Evolutionary conservation across 1,140 invertebrate genomes (phyloP).

Genomic region (Drosophila paulistorum): DNA sequence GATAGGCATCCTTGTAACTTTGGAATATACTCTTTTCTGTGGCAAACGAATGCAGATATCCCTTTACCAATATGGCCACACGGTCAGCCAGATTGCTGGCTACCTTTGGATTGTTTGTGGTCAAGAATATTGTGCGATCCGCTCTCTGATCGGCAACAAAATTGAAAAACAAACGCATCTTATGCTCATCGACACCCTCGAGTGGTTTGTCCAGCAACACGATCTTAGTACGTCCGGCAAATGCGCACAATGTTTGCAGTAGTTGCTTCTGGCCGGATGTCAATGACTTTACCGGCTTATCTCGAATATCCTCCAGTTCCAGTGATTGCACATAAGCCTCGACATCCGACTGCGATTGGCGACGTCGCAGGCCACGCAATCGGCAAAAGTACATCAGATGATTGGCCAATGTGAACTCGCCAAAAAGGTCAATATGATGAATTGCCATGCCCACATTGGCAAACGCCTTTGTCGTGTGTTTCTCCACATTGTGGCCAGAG

Average conservation of each 20-base stretch:
- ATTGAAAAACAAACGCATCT: constrained; percentile 26
- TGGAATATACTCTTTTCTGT: constrained; percentile 20
- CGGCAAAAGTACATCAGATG: constrained; percentile 45
- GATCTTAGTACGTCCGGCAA: constrained; percentile 41
- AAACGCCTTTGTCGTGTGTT: background rate
- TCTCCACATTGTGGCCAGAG: constrained; percentile 18
- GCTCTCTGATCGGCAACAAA: constrained; percentile 30
- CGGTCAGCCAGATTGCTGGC: constrained; percentile 55
- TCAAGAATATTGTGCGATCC: constrained; percentile 42
- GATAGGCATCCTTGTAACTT: constrained; percentile 25
- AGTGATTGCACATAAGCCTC: constrained; percentile 16
- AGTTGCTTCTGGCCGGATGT: constrained; percentile 39
- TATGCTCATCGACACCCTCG: constrained; percentile 46
- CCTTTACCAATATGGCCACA: constrained; percentile 37
- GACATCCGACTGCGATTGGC: constrained; percentile 24
- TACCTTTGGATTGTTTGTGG: constrained; percentile 39
- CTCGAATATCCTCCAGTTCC: constrained; percentile 7
- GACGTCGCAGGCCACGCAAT: constrained; percentile 32
- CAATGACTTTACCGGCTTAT: background rate
- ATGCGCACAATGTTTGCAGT: constrained; percentile 42
- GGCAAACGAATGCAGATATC: constrained; percentile 12
- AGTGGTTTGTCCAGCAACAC: constrained; percentile 53
- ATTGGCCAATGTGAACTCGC: constrained; percentile 43
- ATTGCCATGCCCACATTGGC: constrained; percentile 13
- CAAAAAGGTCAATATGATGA: background rate